Conservation (phyloP, 2,888 invertebrate species). For the Tridacna crocea region DNA sequence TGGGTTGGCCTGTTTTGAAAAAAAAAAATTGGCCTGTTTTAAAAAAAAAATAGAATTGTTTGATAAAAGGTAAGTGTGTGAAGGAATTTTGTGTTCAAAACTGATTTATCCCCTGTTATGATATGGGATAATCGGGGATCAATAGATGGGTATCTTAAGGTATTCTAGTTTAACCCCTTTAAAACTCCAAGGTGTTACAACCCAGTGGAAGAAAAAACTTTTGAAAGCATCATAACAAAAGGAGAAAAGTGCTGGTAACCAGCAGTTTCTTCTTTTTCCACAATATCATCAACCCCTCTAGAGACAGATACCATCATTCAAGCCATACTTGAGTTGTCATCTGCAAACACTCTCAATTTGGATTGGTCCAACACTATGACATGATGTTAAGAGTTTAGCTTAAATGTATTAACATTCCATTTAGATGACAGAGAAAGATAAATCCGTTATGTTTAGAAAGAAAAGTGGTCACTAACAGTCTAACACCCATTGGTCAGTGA, state of each 20-base stretch:
- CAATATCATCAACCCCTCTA: background rate
- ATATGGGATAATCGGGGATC: background rate
- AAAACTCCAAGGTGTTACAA: background rate
- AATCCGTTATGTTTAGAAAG: background rate
- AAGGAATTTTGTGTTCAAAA: background rate
- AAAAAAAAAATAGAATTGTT: too few relatives aligned
- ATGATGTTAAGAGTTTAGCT: background rate
- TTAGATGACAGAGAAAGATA: conserved; percentile 1
- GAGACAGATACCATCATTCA: too few relatives aligned
- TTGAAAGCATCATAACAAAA: background rate
- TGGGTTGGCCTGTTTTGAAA: too few relatives aligned
- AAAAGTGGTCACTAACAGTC: too few relatives aligned
- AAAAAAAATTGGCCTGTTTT: too few relatives aligned
- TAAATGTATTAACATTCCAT: conserved; percentile 10
- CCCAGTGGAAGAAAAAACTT: background rate
- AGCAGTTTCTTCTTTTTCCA: background rate
- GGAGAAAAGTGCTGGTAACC: background rate
- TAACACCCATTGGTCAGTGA: too few relatives aligned
- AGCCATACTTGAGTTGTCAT: too few relatives aligned
- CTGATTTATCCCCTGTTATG: background rate
- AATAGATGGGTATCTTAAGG: background rate
- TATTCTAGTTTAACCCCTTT: background rate
- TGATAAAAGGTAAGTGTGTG: background rate
- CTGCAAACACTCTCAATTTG: too few relatives aligned
- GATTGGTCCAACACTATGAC: too few relatives aligned